phyloP scores from a whole-genome alignment of 1,140 invertebrate species.

The Aphaenogaster rudis region DNA sequence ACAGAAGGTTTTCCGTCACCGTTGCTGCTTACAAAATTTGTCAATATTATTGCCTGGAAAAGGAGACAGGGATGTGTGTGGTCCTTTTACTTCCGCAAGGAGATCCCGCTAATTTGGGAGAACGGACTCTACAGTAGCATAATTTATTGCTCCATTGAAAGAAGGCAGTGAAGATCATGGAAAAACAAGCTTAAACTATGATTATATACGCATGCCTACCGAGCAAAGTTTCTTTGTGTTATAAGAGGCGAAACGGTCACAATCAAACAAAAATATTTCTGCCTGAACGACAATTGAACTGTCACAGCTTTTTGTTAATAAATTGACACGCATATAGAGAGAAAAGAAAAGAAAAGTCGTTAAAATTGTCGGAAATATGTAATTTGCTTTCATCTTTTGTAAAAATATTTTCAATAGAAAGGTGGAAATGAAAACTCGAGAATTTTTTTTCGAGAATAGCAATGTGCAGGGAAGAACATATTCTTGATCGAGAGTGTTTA shows the following conservation, averaged over 20 bases:
- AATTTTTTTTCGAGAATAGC: background rate
- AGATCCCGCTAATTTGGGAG: slow-evolving; percentile 42
- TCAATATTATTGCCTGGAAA: slow-evolving; percentile 41
- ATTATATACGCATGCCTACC: background rate
- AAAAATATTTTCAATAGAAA: background rate
- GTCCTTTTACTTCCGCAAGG: background rate
- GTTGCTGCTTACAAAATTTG: slow-evolving; percentile 30
- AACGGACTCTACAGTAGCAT: slow-evolving; percentile 6
- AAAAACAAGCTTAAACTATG: background rate
- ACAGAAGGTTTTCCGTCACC: background rate
- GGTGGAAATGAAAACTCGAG: background rate
- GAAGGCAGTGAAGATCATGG: background rate
- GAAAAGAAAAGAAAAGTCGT: background rate
- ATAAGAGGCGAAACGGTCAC: background rate
- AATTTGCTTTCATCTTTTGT: background rate
- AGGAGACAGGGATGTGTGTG: background rate
- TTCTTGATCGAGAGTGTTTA: background rate
- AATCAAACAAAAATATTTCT: background rate
- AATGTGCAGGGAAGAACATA: too few relatives aligned
- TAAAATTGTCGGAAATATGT: background rate
- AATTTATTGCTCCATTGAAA: slow-evolving; percentile 58
- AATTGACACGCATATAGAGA: background rate
- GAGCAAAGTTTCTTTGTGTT: slow-evolving; percentile 23
- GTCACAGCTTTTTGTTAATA: background rate
- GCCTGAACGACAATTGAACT: background rate